phyloP scores from a whole-genome alignment of 2,797 vertebrate genomes.

The Delichon dasypus region DNA sequence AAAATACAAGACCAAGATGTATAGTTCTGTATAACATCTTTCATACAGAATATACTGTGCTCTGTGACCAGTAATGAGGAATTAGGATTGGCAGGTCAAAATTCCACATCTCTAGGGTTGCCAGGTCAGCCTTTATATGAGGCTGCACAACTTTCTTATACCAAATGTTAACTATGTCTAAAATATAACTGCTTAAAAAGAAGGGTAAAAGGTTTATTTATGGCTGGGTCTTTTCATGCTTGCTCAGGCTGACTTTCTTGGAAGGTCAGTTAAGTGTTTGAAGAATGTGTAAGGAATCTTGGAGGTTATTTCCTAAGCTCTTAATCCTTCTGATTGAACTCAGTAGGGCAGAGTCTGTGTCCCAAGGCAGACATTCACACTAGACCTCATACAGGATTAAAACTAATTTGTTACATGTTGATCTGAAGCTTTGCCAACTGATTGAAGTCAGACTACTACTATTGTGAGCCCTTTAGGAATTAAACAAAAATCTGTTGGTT shows the following conservation, averaged over 20 bases:
- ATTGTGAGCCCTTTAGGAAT: neutral
- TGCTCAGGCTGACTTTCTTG: neutral
- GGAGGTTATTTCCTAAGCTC: neutral
- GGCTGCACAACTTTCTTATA: neutral
- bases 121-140: neutral
- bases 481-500: neutral
- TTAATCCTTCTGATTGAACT: neutral
- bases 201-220: neutral
- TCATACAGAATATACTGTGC: neutral
- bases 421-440: neutral
- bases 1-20: neutral
- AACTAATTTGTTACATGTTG: neutral
- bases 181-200: neutral
- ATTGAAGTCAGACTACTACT: neutral
- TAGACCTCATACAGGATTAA: neutral
- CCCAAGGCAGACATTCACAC: neutral
- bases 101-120: neutral
- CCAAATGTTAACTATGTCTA: neutral
- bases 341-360: neutral
- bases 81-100: neutral
- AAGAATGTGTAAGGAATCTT: neutral
- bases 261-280: neutral
- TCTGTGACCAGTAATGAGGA: neutral
- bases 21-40: neutral
- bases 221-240: neutral